phyloP scores from a whole-genome alignment of 2,888 invertebrate genomes.

The Plagodis pulveraria region DNA sequence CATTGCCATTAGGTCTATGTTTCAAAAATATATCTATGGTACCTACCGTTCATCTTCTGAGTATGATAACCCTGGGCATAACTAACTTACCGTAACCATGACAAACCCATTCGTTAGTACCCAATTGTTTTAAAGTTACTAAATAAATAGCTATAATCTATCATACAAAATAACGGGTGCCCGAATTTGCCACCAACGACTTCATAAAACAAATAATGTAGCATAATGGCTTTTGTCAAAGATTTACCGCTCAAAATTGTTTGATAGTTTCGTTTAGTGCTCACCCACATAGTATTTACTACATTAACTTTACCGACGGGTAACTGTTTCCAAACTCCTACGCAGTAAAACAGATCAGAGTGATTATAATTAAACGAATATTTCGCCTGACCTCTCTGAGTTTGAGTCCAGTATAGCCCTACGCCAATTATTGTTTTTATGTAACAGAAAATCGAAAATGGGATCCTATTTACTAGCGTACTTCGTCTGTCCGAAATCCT shows the following conservation, averaged over 20 bases:
- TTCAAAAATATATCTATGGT: too few relatives aligned
- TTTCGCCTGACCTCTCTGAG: too few relatives aligned
- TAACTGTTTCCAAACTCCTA: slow-evolving; percentile 14
- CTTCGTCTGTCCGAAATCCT: too few relatives aligned
- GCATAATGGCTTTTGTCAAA: slow-evolving; percentile 10
- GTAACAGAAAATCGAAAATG: too few relatives aligned
- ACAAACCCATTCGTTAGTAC: slow-evolving; percentile 5
- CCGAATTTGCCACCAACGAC: slow-evolving; percentile 14
- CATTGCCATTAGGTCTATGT: too few relatives aligned
- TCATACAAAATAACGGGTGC: slow-evolving; percentile 17
- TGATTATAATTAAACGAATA: too few relatives aligned
- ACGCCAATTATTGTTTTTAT: too few relatives aligned
- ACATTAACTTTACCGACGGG: not conserved
- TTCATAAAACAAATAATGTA: slow-evolving; percentile 21
- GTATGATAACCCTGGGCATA: not conserved
- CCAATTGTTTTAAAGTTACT: slow-evolving; percentile 3
- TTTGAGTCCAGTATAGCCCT: too few relatives aligned
- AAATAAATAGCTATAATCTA: slow-evolving; percentile 7
- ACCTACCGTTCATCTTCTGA: too few relatives aligned
- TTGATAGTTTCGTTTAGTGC: slow-evolving; percentile 16
- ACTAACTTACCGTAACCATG: not conserved
- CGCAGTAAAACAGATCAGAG: slow-evolving; percentile 6
- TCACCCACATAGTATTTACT: slow-evolving; percentile 11
- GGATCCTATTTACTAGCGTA: too few relatives aligned
- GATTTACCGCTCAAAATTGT: slow-evolving; percentile 13